Percentiles rank a stretch among this genome's conserved stretches.
Conservation (phyloP, 1,140 invertebrate genomes). For the Anastatus disparis region DNA sequence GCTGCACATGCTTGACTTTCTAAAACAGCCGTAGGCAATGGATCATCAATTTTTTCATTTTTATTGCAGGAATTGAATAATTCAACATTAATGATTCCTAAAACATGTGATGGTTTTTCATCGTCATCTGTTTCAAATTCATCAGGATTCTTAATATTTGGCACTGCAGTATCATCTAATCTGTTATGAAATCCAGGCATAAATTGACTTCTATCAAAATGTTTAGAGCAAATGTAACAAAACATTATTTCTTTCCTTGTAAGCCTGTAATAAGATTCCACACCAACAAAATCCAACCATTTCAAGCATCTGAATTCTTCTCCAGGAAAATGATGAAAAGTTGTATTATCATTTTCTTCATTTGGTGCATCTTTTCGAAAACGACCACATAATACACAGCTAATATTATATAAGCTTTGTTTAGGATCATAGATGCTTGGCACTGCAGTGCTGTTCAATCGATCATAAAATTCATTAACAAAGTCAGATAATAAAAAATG, state of each 20-base stretch:
- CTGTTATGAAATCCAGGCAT: slow-evolving; percentile 56
- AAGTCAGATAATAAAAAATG: slow-evolving; percentile 61
- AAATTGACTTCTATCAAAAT: slow-evolving; percentile 61
- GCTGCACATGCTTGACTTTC: slow-evolving; percentile 64
- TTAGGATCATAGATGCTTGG: slow-evolving; percentile 64
- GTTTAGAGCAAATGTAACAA: slow-evolving; percentile 65
- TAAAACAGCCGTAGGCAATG: slow-evolving; percentile 51
- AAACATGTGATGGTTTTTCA: slow-evolving; percentile 32
- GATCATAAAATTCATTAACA: slow-evolving; percentile 60
- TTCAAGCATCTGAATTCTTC: slow-evolving; percentile 64
- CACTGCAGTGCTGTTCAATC: slow-evolving; percentile 58
- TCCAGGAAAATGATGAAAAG: slow-evolving; percentile 65
- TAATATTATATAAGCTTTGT: slow-evolving; percentile 64
- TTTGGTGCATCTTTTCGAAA: slow-evolving; percentile 56
- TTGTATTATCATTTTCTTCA: slow-evolving; percentile 54
- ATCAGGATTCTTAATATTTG: slow-evolving; percentile 57
- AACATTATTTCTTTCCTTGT: slow-evolving; percentile 65
- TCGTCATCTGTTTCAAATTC: slow-evolving; percentile 40
- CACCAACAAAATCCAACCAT: slow-evolving; percentile 65
- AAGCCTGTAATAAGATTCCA: slow-evolving; percentile 63
- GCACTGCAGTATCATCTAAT: slow-evolving; percentile 58
- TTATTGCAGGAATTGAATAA: slow-evolving; percentile 29
- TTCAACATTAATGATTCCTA: slow-evolving; percentile 23
- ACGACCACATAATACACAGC: slow-evolving; percentile 60
- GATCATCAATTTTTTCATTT: slow-evolving; percentile 49